Percentiles rank a stretch among this genome's conserved stretches.
These are phyloP conservation scores for Phortica magna DNA, from an alignment of 2,888 invertebrate genomes.

Conservation along the genomic window DNA sequence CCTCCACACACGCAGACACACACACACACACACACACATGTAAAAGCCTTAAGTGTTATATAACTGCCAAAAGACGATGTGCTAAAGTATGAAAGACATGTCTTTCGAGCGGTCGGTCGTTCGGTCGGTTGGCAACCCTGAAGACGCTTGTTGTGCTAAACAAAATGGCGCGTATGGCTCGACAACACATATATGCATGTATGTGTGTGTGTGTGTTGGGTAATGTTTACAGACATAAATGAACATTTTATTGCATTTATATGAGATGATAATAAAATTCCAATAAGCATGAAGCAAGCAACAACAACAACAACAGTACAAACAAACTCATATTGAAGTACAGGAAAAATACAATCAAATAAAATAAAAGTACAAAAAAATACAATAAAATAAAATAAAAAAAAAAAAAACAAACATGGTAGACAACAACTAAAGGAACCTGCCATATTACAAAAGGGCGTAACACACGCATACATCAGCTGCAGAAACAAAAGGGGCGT, in stretches of 20 bases:
- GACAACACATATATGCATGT: slow-evolving; percentile 17
- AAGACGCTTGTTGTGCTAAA: neutral
- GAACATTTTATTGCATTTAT: slow-evolving; percentile 66
- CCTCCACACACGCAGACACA: slow-evolving; percentile 1
- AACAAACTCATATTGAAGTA: slow-evolving; percentile 17
- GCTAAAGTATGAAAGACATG: neutral
- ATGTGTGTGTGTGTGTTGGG: slow-evolving; percentile 14
- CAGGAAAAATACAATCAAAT: slow-evolving; percentile 39
- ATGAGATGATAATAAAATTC: slow-evolving; percentile 71
- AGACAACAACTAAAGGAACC: neutral
- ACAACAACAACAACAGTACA: slow-evolving; percentile 49
- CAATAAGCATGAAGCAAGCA: slow-evolving; percentile 66
- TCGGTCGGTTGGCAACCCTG: neutral
- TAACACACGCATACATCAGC: neutral
- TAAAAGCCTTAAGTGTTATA: neutral
- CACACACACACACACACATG: neutral
- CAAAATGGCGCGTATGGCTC: neutral
- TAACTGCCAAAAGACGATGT: neutral
- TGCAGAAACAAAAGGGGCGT: too few relatives aligned
- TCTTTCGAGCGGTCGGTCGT: neutral
- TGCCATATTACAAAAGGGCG: slow-evolving; percentile 16
- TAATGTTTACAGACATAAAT: slow-evolving; percentile 37
- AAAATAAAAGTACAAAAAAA: slow-evolving; percentile 38
- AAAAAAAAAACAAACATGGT: slow-evolving; percentile 6
- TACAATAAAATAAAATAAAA: slow-evolving; percentile 46